Evolutionary conservation across 2,888 invertebrate genomes (phyloP), one percentile per base, ranked within the genome.

Genomic region (Drosophila differens): DNA sequence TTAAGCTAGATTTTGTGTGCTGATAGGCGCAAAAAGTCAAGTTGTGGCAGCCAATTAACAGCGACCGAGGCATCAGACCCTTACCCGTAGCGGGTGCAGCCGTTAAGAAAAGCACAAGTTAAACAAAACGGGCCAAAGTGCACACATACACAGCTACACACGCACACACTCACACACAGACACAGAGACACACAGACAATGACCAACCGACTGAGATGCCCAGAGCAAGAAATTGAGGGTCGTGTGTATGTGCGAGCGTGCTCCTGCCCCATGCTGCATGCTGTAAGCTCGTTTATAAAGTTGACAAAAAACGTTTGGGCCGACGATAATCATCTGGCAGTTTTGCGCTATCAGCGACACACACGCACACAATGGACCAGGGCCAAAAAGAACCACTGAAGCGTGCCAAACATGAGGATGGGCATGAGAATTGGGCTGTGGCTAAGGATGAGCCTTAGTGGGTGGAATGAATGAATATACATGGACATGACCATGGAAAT

Each of bases 41-140:
- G 90, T 86, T 90, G 90, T 89, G 90, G 86, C 90, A 86, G 86
- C 86, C 89, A 86, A 90, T 90, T 91, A 90, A 91, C 89, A 85
- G 76, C 75, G 74, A 59, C 82, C 68, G 28, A 74, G 79, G 28
- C 63, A 54, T 25, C 53, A 63, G 52, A 58, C 47, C 59, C 58
- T 53, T 41, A 37, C 44, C 47, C 32, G 35, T 32, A 25, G 51
- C 37, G 39, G 61, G 57, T 41, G 57, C 51, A 61, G 67, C 73
- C 67, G 76, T 79, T 85, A 85, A 86, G 89, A 85, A 85, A 89
- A 78, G 89, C 89, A 72, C 70, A 86, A 86, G 81, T 85, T 83
- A 86, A 90, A 90, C 89, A 90, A 79, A 89, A 74, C 58, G 61
- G 63, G 71, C 54, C 72, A 77, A 81, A 85, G 74, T 75, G 76